A percentile compares a stretch with the other conserved stretches of the same genome.
Conservation (phyloP, 1,140 invertebrate genomes). For the Chironomus tepperi region DNA sequence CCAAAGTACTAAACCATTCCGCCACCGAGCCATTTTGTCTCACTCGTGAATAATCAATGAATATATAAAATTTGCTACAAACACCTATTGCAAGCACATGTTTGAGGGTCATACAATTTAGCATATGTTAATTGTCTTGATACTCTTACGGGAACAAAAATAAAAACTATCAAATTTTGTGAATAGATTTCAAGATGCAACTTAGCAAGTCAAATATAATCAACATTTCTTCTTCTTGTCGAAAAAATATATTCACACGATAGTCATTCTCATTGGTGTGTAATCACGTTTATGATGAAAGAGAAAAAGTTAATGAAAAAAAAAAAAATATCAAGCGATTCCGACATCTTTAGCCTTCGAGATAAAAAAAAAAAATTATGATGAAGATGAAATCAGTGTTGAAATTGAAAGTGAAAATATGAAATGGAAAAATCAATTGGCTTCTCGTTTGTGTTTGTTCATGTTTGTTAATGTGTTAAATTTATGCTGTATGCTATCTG, state of each 20-base stretch:
- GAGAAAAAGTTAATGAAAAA: neutral
- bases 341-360: neutral
- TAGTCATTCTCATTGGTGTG: neutral
- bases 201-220: neutral
- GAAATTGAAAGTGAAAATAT: constrained; percentile 14
- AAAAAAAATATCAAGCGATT: neutral
- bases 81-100: no score
- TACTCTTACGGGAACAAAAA: neutral
- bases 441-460: no score
- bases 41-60: neutral
- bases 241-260: neutral
- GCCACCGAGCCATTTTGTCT: no score
- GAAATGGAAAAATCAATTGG: neutral
- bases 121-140: neutral
- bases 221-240: neutral
- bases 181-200: constrained; percentile 10
- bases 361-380: neutral
- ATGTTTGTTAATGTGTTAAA: no score
- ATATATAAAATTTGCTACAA: no score
- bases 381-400: neutral
- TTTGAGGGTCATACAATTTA: neutral
- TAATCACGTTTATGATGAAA: constrained; percentile 9
- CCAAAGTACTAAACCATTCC: no score
- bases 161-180: neutral
- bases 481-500: no score